phyloP scores from a whole-genome alignment of 1,140 invertebrate genomes.

The Platyscapa corneri region DNA sequence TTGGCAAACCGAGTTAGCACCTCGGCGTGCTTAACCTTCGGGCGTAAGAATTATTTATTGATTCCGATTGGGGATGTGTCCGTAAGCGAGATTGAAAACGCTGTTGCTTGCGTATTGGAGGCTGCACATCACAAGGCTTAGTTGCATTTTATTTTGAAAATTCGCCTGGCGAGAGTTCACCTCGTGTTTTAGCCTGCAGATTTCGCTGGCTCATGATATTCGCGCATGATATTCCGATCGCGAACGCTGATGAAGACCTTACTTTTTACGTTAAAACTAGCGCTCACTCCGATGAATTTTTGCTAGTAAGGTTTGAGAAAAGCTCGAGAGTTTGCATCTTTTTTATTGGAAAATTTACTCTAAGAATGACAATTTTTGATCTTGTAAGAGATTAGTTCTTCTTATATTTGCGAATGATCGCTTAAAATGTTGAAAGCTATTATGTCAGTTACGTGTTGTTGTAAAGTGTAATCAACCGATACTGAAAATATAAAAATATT shows the following conservation, averaged over 20 bases:
- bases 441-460: too few species aligned
- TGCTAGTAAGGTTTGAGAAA: neutral
- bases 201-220: neutral
- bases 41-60: conserved; percentile 4
- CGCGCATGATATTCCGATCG: conserved; percentile 6
- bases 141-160: neutral
- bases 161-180: neutral
- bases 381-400: too few species aligned
- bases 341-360: too few species aligned
- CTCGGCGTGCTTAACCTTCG: conserved; percentile 5
- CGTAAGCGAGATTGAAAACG: neutral
- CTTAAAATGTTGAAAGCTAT: too few species aligned
- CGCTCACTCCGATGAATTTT: too few species aligned
- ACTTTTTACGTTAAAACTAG: neutral
- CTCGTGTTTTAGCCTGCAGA: neutral
- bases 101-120: neutral
- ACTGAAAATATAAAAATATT: too few species aligned
- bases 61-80: neutral
- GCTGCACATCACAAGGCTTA: neutral
- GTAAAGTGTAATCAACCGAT: too few species aligned
- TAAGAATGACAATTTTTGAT: too few species aligned
- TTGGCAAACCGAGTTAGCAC: conserved; percentile 37
- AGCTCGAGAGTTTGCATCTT: too few species aligned
- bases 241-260: neutral
- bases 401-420: too few species aligned